Base-by-base conservation (phyloP, 2,113 vertebrate genomes). In the Thunnus thynnus region DNA sequence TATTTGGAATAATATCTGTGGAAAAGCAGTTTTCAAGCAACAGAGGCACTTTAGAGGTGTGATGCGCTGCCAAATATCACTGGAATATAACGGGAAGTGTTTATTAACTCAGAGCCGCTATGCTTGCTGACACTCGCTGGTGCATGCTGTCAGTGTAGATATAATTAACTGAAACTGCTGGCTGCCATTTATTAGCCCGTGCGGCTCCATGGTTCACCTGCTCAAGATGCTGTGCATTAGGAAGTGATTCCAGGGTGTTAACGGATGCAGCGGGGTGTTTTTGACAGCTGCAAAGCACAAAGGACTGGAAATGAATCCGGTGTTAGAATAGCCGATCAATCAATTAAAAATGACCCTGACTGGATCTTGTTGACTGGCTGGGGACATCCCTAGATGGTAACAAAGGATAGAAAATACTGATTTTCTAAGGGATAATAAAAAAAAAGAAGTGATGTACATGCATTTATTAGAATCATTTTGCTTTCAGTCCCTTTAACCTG, bases 91-190 rank as follows among this genome's bases (percentile, higher is more conserved):
- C 22, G 22, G 22, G 17, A 64, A 46, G 32, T 52, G 47, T 71
- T 70, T 64, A 52, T 64, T 72, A 55, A 66, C n/a, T 44, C 20
- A 48, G 20, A 82, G 74, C 3, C 0, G 56, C 55, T 20, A 3
- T 55, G 58, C 58, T 60, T 14, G 32, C 46, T 54, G 67, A 67
- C 73, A 58, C 47, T 62, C 65, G 56, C 69, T 79, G 63, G 46
- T 61, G 57, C 64, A 14, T 48, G 52, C 64, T 65, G 32, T 82
- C 74, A 30, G 57, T 69, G 63, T 32, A 30, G 56, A 82, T 69
- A 44, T 47, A 55, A 60, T 41, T 70, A 62, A 86, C 65, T 22
- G 52, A 72, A 52, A 50, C 22, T 71, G n/a, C 62, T 63, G 44
- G 67, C 46, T 56, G 56, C 48, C 27, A 5, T 73, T 63, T 66